Evolutionary conservation across 2,113 vertebrate genomes (phyloP), one percentile per base, ranked within the genome.

Genomic region (Percopsis transmontana): DNA sequence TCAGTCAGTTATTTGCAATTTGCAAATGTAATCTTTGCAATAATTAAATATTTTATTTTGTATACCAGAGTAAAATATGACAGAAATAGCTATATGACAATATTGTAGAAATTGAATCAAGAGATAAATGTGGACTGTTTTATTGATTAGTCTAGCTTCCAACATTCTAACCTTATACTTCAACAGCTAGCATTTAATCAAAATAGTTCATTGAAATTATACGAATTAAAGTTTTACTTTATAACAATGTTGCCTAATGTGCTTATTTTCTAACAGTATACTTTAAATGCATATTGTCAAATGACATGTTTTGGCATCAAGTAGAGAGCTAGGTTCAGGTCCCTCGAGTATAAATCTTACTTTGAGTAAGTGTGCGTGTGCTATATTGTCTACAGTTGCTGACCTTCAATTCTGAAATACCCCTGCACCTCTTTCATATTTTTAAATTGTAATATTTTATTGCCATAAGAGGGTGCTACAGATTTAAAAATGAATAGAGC

Each of bases 201-300:
- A 76, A 71, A 57, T 42, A 73, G 20, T 41, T 77, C 72, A 80
- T 58, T 76, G 65, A 77, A 82, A 77, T 24, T 74, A 76, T 72
- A 80, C 85, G 76, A 82, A 92, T 88, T 87, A 92, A 92, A 91
- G 74, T 74, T 90, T 82, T 81, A 82, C 86, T 88, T 90, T 87
- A 71, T 86, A 78, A 62, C 2, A 18, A 13, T 19, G 44, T 18
- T 27, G 60, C 38, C 15, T 2, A 23, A 18, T 72, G 18, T 5
- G 73, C 15, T 0, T 76, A 23, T 48, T 59, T 72, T 60, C 1
- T 0, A 33, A 33, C 27, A 33, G 8, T 33, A 33, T 33, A 33
- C 8, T 33, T 33, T 4, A 33, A 33, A 4, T 6, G 27, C 5
- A 33, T 33, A 33, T 33, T 33, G 5, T 33, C 27, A 1, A 33